Evolutionary conservation across 2,888 invertebrate genomes (phyloP), one percentile per base, ranked within the genome.

Genomic region (Sepiola atlantica): DNA sequence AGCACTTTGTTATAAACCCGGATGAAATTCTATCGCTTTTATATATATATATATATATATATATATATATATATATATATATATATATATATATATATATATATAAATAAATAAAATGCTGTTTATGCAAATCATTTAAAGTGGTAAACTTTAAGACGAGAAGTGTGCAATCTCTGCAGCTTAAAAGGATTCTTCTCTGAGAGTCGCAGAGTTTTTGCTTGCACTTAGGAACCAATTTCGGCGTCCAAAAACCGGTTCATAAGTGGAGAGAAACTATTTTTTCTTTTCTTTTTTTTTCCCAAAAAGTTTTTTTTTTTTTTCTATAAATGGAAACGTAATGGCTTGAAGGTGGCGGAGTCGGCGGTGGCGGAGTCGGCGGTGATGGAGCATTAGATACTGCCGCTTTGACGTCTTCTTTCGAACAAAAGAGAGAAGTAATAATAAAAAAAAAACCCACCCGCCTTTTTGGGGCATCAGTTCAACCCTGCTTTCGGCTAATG

Each of bases 381-480:
- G n/a, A n/a, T n/a, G 14, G 12, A 24, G 77, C 24, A 77, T 24
- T 6, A 28, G n/a, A 77, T 24, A 28, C 14, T 45, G n/a, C 77
- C 32, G 77, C 77, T 77, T 77, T 77, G 77, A 77, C 77, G 77
- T 77, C n/a, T 77, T 77, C 14, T 77, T 32, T n/a, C 32, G 32
- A 77, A 77, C 77, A n/a, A 45, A 45, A 45, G 45, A 45, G 8
- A 45, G 45, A 8, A n/a, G n/a, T n/a, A n/a, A n/a, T n/a, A n/a
- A n/a, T n/a, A 45, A 45, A 45, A 45, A 45, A 45, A 45, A 45
- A 45, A 2, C 4, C 8, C 8, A 45, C 45, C 16, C n/a, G n/a
- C 77, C 77, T 77, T 77, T 77, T 77, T 77, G n/a, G 77, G 77
- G 77, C 77, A 77, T 77, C 77, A n/a, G 16, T 77, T 77, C 77